These are phyloP conservation scores for Chrysomallon squamiferum DNA, from an alignment of 1,140 invertebrate species.

Conservation along the genomic window DNA sequence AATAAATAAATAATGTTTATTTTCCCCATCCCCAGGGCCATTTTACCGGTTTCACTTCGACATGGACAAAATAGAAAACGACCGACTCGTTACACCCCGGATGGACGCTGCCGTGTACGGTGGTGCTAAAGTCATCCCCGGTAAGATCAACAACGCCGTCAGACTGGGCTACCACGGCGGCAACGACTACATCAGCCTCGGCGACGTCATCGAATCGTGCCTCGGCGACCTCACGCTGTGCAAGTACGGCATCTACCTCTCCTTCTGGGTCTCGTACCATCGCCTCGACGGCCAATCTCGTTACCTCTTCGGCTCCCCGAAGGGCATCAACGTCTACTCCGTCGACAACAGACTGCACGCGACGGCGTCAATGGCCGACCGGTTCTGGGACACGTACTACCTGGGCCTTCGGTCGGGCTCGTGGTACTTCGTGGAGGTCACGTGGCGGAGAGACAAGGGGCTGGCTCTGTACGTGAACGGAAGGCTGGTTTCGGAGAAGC, in stretches of 20 bases:
- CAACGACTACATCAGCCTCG: constrained; percentile 48
- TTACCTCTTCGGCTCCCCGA: constrained; percentile 26
- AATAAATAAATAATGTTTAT: too few relatives aligned
- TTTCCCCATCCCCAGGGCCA: too few relatives aligned
- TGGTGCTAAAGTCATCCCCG: constrained; percentile 30
- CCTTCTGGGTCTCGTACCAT: constrained; percentile 51
- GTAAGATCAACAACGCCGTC: constrained; percentile 41
- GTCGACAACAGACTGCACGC: constrained; percentile 37
- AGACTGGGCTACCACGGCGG: constrained; percentile 28
- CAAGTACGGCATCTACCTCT: constrained; percentile 52
- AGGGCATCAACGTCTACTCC: constrained; percentile 45
- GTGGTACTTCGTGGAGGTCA: constrained; percentile 61
- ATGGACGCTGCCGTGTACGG: constrained; percentile 31
- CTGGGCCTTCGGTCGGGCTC: constrained; percentile 26
- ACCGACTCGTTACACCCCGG: constrained; percentile 28
- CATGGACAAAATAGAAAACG: constrained; percentile 41
- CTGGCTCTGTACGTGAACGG: constrained; percentile 50
- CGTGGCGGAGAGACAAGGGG: constrained; percentile 43
- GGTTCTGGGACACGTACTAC: constrained; percentile 21
- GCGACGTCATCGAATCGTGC: constrained; percentile 41
- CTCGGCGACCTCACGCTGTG: constrained; percentile 48
- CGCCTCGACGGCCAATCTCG: constrained; percentile 29
- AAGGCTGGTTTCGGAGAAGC: constrained; percentile 26
- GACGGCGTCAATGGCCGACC: constrained; percentile 26
- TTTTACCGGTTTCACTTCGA: constrained; percentile 50